Evolutionary conservation across 1,140 invertebrate genomes (phyloP).

Genomic region (Bombus fervidus): DNA sequence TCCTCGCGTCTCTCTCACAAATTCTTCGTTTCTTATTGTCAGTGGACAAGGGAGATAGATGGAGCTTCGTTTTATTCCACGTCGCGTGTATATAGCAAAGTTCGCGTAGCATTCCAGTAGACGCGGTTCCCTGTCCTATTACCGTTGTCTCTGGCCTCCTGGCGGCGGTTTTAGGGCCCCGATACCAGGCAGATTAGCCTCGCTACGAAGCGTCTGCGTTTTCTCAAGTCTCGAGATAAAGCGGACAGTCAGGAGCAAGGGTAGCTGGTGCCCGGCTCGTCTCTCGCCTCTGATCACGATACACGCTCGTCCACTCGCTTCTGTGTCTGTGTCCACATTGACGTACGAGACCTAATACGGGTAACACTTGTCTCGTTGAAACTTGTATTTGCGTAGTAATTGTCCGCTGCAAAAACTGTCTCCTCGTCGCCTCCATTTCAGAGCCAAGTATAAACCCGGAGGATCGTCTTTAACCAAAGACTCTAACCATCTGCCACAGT

Average conservation of each 20-base stretch:
- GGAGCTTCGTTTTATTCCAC: not conserved
- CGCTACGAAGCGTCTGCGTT: constrained; percentile 63
- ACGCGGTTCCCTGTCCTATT: constrained; percentile 43
- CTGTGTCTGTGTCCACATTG: constrained; percentile 20
- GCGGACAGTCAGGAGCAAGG: constrained; percentile 29
- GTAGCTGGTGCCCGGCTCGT: constrained; percentile 47
- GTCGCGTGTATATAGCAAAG: not conserved
- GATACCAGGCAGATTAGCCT: constrained; percentile 65
- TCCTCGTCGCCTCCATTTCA: not conserved
- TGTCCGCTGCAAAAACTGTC: not conserved
- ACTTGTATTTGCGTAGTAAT: constrained; percentile 8
- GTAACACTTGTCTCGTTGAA: constrained; percentile 12
- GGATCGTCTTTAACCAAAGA: not conserved
- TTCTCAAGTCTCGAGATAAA: constrained; percentile 67
- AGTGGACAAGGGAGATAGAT: not conserved
- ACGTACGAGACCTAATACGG: constrained; percentile 40
- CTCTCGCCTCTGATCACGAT: constrained; percentile 46
- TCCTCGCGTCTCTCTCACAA: not conserved
- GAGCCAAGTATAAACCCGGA: not conserved
- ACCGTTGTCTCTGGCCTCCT: constrained; percentile 59
- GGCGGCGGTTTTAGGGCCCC: constrained; percentile 60
- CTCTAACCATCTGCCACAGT: not conserved
- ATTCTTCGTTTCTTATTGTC: not conserved
- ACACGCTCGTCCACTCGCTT: constrained; percentile 18
- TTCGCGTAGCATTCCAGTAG: constrained; percentile 18